Evolutionary conservation across 64 coral and sea anemone species (phyloP).

Genomic region (Platygyra sinensis): DNA sequence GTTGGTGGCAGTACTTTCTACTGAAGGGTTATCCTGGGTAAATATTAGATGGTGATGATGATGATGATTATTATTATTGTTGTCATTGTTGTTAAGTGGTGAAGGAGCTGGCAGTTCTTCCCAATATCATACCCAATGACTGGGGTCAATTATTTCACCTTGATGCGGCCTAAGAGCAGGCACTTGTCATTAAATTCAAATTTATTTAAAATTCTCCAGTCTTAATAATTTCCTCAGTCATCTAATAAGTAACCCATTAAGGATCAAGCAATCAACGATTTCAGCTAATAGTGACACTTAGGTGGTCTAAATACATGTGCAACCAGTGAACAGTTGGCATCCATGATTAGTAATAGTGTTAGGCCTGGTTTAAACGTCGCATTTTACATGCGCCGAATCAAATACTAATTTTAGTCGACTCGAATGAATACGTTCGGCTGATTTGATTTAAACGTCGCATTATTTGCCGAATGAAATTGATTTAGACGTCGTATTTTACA

Average conservation of each 20-base stretch:
- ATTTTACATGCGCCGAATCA: too few species aligned
- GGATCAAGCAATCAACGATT: too few species aligned
- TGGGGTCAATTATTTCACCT: conserved; percentile 15
- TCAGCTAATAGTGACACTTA: background rate
- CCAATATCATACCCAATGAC: background rate
- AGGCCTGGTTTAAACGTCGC: too few species aligned
- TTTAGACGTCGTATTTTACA: too few species aligned
- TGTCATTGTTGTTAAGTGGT: background rate
- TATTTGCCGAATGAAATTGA: too few species aligned
- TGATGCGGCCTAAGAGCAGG: background rate
- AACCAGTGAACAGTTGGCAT: conserved; percentile 1
- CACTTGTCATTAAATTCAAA: background rate
- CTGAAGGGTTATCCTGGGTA: too few species aligned
- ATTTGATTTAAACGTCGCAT: too few species aligned
- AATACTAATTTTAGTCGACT: too few species aligned
- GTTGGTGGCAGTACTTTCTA: too few species aligned
- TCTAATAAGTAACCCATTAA: conserved; percentile 25
- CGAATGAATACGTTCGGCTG: too few species aligned
- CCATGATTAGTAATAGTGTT: conserved; percentile 1
- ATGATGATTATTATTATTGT: too few species aligned
- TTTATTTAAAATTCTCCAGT: background rate
- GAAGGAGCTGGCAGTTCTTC: conserved; percentile 6
- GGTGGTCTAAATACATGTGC: background rate
- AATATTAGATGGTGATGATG: too few species aligned
- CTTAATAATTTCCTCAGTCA: conserved; percentile 12